Evolutionary conservation across 2,888 invertebrate genomes (phyloP).

Genomic region (Lycaena phlaeas): DNA sequence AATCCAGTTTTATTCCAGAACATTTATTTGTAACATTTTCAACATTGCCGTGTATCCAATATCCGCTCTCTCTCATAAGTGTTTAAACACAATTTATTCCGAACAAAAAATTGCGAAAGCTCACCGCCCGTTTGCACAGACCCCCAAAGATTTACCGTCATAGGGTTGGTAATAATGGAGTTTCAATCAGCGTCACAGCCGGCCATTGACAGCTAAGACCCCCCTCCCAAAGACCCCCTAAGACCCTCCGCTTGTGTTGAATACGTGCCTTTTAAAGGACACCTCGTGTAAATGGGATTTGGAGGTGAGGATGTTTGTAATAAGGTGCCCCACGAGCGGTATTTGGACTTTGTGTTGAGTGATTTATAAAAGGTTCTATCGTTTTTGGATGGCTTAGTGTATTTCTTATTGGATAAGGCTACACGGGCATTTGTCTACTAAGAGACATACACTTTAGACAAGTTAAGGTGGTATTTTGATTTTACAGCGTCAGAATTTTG

Average conservation of each 20-base stretch:
- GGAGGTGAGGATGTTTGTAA: slow-evolving; percentile 12
- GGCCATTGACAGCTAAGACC: slow-evolving; percentile 20
- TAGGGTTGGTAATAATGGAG: slow-evolving; percentile 63
- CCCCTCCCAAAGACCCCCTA: slow-evolving; percentile 17
- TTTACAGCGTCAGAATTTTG: too few species aligned
- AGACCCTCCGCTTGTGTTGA: slow-evolving; percentile 18
- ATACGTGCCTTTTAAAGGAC: slow-evolving; percentile 14
- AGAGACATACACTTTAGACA: too few species aligned
- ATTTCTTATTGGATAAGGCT: too few species aligned
- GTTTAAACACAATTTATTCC: too few species aligned
- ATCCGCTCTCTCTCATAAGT: neutral
- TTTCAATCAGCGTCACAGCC: slow-evolving; percentile 52
- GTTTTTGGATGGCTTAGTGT: too few species aligned
- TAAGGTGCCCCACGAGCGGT: neutral
- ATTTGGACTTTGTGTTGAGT: neutral
- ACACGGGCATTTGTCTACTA: too few species aligned
- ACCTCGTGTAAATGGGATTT: slow-evolving; percentile 15
- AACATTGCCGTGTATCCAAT: neutral
- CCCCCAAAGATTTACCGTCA: slow-evolving; percentile 50
- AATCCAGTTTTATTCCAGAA: too few species aligned
- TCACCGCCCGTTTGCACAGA: slow-evolving; percentile 12
- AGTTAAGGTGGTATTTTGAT: too few species aligned
- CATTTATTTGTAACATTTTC: neutral
- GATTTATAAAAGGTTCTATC: too few species aligned
- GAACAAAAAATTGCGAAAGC: too few species aligned